Evolutionary conservation across 2,797 vertebrate genomes (phyloP), one percentile per base, ranked within the genome.

Genomic region (Smutsia temminckii): DNA sequence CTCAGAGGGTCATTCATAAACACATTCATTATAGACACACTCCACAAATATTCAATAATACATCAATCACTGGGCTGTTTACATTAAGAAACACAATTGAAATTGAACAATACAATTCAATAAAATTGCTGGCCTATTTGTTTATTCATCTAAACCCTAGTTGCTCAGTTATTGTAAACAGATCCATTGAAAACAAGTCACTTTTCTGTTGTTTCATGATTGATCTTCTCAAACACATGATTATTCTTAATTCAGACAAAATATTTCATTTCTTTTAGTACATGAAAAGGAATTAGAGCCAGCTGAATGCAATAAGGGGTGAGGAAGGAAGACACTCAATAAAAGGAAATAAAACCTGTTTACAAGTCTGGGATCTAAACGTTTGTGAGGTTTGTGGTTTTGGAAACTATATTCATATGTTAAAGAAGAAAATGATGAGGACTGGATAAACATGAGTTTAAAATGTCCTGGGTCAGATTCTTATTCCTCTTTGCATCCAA

Each of bases 361-460:
- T 98, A 98, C 95, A 98, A 97, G 95, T 96, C 94, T 97, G 86
- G 74, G 91, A 97, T 97, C 95, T 97, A 97, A 98, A 98, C 96
- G 95, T 72, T 97, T 96, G 93, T 93, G 95, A 97, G 95, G 89
- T 90, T 97, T 97, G 97, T 95, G 97, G 97, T 97, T 96, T 97
- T 85, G 94, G 91, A 97, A 98, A 98, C 95, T 97, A 91, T 96
- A 95, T 96, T 97, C 96, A 96, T 92, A 97, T 98, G 97, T 97
- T 95, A 93, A 89, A 96, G 69, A 74, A 95, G 93, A 95, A 95
- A 96, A 96, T 95, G 80, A 96, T 97, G 97, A 97, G 92, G 77
- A n/a, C 12, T 95, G 90, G 89, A 81, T 97, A 98, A 98, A 97
- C 84, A 96, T 61, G 84, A 95, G 40, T 93, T 95, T 93, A 92